phyloP scores from a whole-genome alignment of 2,888 invertebrate species.

The Subacronicta megacephala region DNA sequence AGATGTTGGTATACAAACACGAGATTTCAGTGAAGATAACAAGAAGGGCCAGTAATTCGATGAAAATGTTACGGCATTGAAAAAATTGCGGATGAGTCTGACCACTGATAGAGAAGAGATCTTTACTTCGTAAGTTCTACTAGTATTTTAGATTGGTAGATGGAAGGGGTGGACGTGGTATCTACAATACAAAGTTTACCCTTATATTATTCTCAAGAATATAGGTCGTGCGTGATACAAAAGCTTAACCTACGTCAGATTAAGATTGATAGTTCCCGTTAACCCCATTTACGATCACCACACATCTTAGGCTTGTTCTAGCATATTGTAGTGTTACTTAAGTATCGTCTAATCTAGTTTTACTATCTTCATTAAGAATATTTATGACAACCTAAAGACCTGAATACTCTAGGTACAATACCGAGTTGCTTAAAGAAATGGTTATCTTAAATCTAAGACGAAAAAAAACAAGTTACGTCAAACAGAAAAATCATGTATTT shows the following conservation, averaged over 20 bases:
- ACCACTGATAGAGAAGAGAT: too few relatives aligned
- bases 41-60: too few relatives aligned
- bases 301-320: conserved; percentile 20
- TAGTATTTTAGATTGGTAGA: too few relatives aligned
- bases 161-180: neutral
- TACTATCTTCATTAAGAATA: conserved; percentile 18
- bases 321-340: conserved; percentile 21
- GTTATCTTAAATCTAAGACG: too few relatives aligned
- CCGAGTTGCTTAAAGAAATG: neutral
- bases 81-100: too few relatives aligned
- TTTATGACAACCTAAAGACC: conserved; percentile 7
- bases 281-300: conserved; percentile 60
- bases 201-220: conserved; percentile 14
- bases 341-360: conserved; percentile 22
- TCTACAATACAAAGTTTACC: neutral
- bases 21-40: too few relatives aligned
- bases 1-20: too few relatives aligned
- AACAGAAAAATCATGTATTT: conserved; percentile 5
- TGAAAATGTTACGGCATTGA: too few relatives aligned
- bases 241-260: conserved; percentile 56
- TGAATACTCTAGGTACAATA: neutral
- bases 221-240: conserved; percentile 61
- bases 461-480: neutral
- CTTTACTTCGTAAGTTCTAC: too few relatives aligned
- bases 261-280: conserved; percentile 63